Conservation (phyloP, 2,797 vertebrate genomes). For the Typhlichthys subterraneus region DNA sequence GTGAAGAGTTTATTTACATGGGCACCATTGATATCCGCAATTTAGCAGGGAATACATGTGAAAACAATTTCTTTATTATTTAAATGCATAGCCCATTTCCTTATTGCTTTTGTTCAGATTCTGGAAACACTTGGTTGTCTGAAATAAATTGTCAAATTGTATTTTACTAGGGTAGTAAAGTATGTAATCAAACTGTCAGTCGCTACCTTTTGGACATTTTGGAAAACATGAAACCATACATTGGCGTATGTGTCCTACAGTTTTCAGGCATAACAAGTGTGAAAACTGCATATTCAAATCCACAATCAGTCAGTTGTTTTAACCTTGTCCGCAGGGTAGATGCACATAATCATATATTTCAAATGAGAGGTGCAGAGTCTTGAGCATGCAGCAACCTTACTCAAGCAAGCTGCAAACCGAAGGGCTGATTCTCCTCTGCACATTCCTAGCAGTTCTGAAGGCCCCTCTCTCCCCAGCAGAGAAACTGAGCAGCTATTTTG, state of each 20-base stretch:
- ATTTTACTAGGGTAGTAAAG: too few relatives aligned
- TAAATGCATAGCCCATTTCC: neutral
- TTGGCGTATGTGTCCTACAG: neutral
- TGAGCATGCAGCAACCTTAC: neutral
- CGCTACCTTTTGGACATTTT: too few relatives aligned
- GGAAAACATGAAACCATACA: too few relatives aligned
- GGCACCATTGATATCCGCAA: conserved; percentile 27
- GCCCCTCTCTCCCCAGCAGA: neutral
- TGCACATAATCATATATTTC: neutral
- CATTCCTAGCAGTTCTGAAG: conserved; percentile 8
- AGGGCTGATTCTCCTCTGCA: conserved; percentile 11
- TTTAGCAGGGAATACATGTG: conserved; percentile 40
- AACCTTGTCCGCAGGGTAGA: neutral
- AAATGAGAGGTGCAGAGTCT: neutral
- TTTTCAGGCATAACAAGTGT: conserved; percentile 4
- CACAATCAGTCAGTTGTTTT: conserved; percentile 5
- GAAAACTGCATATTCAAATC: conserved; percentile 7
- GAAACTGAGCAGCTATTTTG: conserved; percentile 27
- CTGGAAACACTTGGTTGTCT: neutral
- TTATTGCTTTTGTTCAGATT: neutral
- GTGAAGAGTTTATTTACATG: conserved; percentile 57
- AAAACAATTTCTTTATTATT: conserved; percentile 33
- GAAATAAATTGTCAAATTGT: too few relatives aligned
- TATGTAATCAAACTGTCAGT: too few relatives aligned
- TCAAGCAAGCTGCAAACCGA: neutral